Evolutionary conservation across 1,140 invertebrate genomes (phyloP).

Genomic region (Plectrocnemia conspersa): DNA sequence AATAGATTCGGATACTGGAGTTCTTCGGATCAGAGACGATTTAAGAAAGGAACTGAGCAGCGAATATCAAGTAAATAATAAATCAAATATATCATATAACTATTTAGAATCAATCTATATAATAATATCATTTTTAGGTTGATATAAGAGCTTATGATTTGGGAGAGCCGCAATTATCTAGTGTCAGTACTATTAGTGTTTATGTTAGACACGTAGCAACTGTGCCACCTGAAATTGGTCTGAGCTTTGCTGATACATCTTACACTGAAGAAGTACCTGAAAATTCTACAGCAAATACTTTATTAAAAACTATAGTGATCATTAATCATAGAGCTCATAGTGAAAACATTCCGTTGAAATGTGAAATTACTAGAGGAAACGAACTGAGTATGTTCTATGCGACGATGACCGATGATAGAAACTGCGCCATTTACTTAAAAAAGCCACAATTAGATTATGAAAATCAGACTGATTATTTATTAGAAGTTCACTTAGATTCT

Average conservation of each 20-base stretch:
- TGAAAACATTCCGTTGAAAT: constrained; percentile 65
- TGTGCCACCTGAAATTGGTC: constrained; percentile 57
- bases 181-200: constrained; percentile 72
- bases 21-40: constrained; percentile 73
- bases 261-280: constrained; percentile 78
- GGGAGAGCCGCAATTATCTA: constrained; percentile 76
- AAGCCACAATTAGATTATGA: constrained; percentile 70
- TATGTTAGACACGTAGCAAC: constrained; percentile 73
- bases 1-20: constrained; percentile 77
- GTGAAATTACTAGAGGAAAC: constrained; percentile 69
- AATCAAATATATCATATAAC: constrained; percentile 9
- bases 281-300: constrained; percentile 62
- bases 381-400: constrained; percentile 67
- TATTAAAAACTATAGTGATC: constrained; percentile 68
- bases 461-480: constrained; percentile 62
- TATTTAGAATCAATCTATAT: no score
- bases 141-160: constrained; percentile 83
- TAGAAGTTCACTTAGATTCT: constrained; percentile 73
- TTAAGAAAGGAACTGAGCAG: constrained; percentile 77
- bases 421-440: constrained; percentile 70
- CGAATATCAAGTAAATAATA: constrained; percentile 63
- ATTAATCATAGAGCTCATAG: constrained; percentile 65
- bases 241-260: constrained; percentile 77
- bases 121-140: constrained; percentile 47
- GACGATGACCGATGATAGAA: constrained; percentile 68